Evolutionary conservation across 2,888 invertebrate genomes (phyloP).

Genomic region (Metalampra italica): DNA sequence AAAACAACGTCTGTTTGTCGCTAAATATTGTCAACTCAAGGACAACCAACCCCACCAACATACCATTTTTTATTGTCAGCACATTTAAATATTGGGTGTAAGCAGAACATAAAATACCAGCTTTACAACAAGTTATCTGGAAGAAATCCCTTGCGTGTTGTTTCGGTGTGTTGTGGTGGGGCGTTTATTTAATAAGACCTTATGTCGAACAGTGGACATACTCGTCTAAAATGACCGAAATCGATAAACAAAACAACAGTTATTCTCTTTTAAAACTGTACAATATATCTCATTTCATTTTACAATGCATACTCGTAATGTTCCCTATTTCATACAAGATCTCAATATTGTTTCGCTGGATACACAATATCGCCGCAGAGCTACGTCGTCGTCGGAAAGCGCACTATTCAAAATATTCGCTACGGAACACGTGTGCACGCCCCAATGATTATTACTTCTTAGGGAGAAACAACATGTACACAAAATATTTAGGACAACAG

Average conservation of each 20-base stretch:
- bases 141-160: too few species aligned
- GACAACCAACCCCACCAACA: too few species aligned
- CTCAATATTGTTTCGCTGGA: conserved; percentile 61
- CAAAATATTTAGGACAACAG: not conserved
- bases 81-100: too few species aligned
- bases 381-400: conserved; percentile 26
- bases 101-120: too few species aligned
- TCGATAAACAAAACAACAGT: too few species aligned
- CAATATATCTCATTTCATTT: conserved; percentile 23
- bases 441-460: conserved; percentile 66
- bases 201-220: too few species aligned
- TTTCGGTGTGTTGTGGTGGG: too few species aligned
- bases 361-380: conserved; percentile 34
- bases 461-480: conserved; percentile 27
- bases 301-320: conserved; percentile 61
- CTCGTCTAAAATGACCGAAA: too few species aligned
- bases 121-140: too few species aligned
- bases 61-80: too few species aligned
- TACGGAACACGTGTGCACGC: conserved; percentile 57
- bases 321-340: conserved; percentile 42
- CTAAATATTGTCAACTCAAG: not conserved
- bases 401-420: conserved; percentile 52
- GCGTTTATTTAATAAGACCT: too few species aligned
- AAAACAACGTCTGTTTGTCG: not conserved
- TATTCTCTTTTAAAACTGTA: too few species aligned